These are phyloP conservation scores for Microctonus hyperodae DNA, from an alignment of 2,888 invertebrate species.

Conservation along the genomic window DNA sequence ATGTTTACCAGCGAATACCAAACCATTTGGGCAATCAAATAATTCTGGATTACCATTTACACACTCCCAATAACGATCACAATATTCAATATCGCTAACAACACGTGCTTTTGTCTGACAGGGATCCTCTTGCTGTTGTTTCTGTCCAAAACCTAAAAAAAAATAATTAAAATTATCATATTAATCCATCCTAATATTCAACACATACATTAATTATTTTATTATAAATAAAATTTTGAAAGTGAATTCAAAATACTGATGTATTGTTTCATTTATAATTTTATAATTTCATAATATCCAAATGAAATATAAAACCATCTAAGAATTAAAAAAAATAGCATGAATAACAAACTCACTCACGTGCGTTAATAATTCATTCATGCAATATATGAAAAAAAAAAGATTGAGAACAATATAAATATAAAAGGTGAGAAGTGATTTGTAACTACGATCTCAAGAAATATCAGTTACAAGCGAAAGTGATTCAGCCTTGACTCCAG, in stretches of 20 bases:
- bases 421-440: conserved; percentile 53
- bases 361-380: not conserved
- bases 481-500: conserved; percentile 59
- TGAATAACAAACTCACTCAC: not conserved
- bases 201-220: not conserved
- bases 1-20: conserved; percentile 89
- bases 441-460: conserved; percentile 54
- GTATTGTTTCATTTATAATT: not conserved
- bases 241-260: not conserved
- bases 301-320: not conserved
- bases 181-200: too few relatives aligned
- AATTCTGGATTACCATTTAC: conserved; percentile 82
- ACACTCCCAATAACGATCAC: conserved; percentile 88
- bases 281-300: not conserved
- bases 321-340: not conserved
- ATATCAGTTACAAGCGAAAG: conserved; percentile 54
- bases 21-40: conserved; percentile 89
- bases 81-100: conserved; percentile 80
- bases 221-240: not conserved
- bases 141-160: conserved; percentile 54
- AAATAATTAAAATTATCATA: too few relatives aligned
- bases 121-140: conserved; percentile 74
- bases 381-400: not conserved
- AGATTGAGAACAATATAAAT: not conserved
- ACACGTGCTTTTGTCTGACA: conserved; percentile 82